phyloP scores from a whole-genome alignment of 2,113 vertebrate genomes.

The Crotalus tigris region DNA sequence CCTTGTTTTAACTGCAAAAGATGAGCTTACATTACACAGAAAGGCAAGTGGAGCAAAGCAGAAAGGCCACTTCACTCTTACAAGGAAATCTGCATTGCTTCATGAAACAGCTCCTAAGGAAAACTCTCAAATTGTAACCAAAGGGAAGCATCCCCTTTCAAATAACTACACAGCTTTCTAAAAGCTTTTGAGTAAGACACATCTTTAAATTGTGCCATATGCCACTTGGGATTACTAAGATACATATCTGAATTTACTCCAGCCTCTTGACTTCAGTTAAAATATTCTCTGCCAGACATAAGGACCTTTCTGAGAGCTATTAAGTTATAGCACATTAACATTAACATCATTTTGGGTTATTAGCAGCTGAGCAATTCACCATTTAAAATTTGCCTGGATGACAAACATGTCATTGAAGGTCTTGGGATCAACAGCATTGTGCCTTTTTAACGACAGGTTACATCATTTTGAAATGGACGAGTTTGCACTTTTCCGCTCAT shows the following conservation, averaged over 20 bases:
- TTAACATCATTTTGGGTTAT: not conserved
- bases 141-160: not conserved
- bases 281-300: not conserved
- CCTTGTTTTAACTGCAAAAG: not conserved
- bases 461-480: not conserved
- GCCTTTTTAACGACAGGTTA: not conserved
- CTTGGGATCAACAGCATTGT: rapidly evolving
- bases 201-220: not conserved
- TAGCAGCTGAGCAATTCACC: slow-evolving; percentile 1
- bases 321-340: slow-evolving; percentile 24
- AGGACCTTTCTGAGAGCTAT: slow-evolving; percentile 16
- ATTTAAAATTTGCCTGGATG: slow-evolving; percentile 19
- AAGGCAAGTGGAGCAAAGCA: not conserved
- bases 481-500: not conserved
- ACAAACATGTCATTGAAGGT: slow-evolving; percentile 5
- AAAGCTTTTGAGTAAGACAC: not conserved
- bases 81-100: not conserved
- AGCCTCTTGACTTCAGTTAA: not conserved
- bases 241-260: not conserved
- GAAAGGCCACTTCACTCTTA: not conserved
- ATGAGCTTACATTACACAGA: not conserved
- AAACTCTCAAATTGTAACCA: not conserved
- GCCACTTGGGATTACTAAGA: not conserved
- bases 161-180: not conserved
- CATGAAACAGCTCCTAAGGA: not conserved